Conservation (phyloP, 2,797 vertebrate species). For the Phataginus tricuspis region DNA sequence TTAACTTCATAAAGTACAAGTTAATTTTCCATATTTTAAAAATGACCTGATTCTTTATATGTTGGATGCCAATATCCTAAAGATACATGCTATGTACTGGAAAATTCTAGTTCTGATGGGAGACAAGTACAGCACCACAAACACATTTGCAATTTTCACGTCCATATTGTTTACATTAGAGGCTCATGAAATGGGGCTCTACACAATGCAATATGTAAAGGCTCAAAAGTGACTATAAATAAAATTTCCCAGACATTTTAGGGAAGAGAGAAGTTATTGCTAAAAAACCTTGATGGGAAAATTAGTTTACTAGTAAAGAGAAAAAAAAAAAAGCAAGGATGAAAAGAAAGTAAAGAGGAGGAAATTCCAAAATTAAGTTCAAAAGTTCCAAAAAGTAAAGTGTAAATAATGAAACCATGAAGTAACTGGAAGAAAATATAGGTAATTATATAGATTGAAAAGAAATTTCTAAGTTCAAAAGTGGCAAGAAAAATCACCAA, state of each 20-base stretch:
- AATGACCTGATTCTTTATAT: not conserved
- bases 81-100: not conserved
- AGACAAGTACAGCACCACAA: not conserved
- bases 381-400: not conserved
- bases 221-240: not conserved
- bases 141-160: not conserved
- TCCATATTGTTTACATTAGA: not conserved
- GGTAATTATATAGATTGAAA: not conserved
- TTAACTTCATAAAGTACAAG: not conserved
- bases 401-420: not conserved
- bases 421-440: not conserved
- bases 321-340: not conserved
- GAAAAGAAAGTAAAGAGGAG: not conserved
- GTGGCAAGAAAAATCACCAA: not conserved
- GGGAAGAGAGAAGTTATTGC: not conserved
- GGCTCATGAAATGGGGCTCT: not conserved
- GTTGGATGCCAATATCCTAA: not conserved
- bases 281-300: not conserved
- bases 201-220: not conserved
- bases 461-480: slow-evolving; percentile 1
- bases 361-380: not conserved
- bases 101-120: not conserved
- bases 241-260: not conserved
- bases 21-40: not conserved
- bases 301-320: not conserved